Evolutionary conservation across 2,113 vertebrate genomes (phyloP), one percentile per base, ranked within the genome.

Genomic region (Caranx melampygus): DNA sequence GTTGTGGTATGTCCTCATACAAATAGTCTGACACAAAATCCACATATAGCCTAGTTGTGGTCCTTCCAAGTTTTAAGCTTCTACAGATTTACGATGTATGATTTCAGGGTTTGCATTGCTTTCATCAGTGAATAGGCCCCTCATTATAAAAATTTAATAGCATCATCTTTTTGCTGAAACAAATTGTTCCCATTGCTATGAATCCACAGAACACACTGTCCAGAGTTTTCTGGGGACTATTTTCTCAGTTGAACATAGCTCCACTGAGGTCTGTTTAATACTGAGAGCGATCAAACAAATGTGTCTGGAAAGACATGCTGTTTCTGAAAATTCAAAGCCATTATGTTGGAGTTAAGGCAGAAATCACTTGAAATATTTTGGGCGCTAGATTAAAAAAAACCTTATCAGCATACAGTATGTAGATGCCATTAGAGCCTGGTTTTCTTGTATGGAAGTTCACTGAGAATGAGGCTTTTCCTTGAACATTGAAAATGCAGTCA

Each of bases 121-220:
- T 21, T 21, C 20, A 21, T n/a, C 54, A 26, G 11, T 26, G n/a
- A n/a, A 52, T 10, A 52, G 26, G 26, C 26, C 26, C 26, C 51
- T n/a, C 9, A 11, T 37, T 18, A 12, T 26, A 74, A 21, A 69
- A 58, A 70, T 69, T 34, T 6, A 44, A 31, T 18, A 18, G 49
- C 31, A 35, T 13, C 26, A 54, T 51, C 45, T 60, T 16, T 84
- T 65, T 59, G 60, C 65, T 71, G 45, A 65, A 74, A 64, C 5
- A 71, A 21, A 18, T 37, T 57, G 21, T 78, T 75, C 31, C n/a
- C 1, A 2, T 70, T 42, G 7, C 42, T 60, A 3, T 49, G 20
- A 57, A 21, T 55, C n/a, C n/a, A 20, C 49, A 78, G 26, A 69
- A 26, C 37, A 68, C n/a, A 13, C 21, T 69, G 52, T 49, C n/a